Conservation (phyloP, 2,888 invertebrate genomes). For the Thereva nobilitata region DNA sequence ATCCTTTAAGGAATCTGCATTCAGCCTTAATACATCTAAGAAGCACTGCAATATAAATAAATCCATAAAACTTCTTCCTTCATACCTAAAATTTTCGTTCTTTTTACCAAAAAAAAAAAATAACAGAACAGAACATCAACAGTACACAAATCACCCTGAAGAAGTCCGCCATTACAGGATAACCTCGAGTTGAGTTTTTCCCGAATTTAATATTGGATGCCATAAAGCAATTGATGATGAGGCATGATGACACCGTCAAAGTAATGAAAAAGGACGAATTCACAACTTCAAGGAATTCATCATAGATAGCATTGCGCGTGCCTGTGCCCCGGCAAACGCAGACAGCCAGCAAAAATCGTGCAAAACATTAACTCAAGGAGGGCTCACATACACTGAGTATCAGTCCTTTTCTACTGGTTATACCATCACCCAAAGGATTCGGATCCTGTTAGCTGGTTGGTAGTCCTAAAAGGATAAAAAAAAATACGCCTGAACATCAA, state of each 20-base stretch:
- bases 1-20: background rate
- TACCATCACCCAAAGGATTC: background rate
- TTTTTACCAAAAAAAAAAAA: background rate
- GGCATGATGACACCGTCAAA: constrained; percentile 25
- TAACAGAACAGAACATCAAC: background rate
- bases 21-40: constrained; percentile 6
- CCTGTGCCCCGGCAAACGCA: background rate
- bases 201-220: constrained; percentile 5
- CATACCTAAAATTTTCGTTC: constrained; percentile 9
- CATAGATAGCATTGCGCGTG: constrained; percentile 5
- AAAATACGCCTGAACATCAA: background rate
- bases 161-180: background rate
- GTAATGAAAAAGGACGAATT: constrained; percentile 25
- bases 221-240: constrained; percentile 29
- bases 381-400: constrained; percentile 12
- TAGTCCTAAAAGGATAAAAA: constrained; percentile 14
- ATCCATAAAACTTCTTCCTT: constrained; percentile 13
- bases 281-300: constrained; percentile 6
- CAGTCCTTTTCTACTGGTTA: constrained; percentile 14
- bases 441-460: constrained; percentile 27
- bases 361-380: constrained; percentile 1
- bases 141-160: background rate
- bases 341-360: constrained; percentile 7
- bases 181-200: constrained; percentile 22
- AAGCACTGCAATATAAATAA: constrained; percentile 23